Base-by-base conservation (phyloP, 2,113 vertebrate genomes). In the Aspidoscelis tigris region DNA sequence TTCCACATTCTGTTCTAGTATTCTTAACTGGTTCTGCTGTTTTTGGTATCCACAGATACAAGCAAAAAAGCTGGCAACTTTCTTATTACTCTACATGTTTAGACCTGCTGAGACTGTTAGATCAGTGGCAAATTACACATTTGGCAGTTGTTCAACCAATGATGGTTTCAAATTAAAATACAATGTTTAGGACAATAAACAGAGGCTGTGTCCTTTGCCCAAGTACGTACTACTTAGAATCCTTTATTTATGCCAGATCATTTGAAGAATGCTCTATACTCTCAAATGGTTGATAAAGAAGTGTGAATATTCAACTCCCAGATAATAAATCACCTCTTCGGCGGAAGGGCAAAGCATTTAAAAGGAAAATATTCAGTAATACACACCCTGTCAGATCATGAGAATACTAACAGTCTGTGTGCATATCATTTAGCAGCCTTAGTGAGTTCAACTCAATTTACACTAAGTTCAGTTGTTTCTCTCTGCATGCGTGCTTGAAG, bases 41-140 rank as follows among this genome's bases (percentile, higher is more conserved):
- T 99, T 97, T 96, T 96, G 96, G 98, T 99, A 98, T 98, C 98
- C 98, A 99, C 97, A 99, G 98, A 98, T 97, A 99, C 98, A 93
- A 95, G 94, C 92, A 95, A 93, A 96, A 61, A 96, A 90, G 96
- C 95, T 97, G 96, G 95, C 97, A 97, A 95, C 94, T 96, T 96
- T 91, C 90, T 94, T 93, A 91, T 93, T 95, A 95, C 95, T 84
- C 82, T 95, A 93, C 98, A 85, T 98, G 98, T 99, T 97, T 95
- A 95, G 97, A 97, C 98, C 97, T 99, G 98, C 95, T 95, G 91
- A 82, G 89, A 94, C 97, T 98, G 96, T 98, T 97, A 96, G 95
- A 94, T 96, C 94, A 93, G 96, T 91, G 95, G 95, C 93, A 96
- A 95, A 93, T 96, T 95, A 97, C 93, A 96, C 96, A 94, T 90